Conservation (phyloP, 2,888 invertebrate species). For the Hemithea aestivaria region DNA sequence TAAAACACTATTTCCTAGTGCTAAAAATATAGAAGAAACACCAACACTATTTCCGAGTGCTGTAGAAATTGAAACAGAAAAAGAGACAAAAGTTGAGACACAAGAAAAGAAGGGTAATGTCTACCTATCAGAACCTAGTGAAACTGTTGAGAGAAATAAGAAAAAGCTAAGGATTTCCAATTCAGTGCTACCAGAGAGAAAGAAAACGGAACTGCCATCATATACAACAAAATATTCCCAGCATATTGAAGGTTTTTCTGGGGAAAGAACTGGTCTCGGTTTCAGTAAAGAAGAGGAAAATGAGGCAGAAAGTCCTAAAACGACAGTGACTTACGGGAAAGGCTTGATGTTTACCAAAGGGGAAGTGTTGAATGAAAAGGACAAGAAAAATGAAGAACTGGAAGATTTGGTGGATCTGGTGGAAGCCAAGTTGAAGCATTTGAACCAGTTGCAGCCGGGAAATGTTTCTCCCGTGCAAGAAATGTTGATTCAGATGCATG, state of each 20-base stretch:
- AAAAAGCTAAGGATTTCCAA: slow-evolving; percentile 69
- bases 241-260: slow-evolving; percentile 63
- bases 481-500: slow-evolving; percentile 80
- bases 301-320: slow-evolving; percentile 47
- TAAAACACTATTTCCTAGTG: slow-evolving; percentile 45
- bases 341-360: slow-evolving; percentile 75
- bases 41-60: slow-evolving; percentile 40
- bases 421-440: slow-evolving; percentile 74
- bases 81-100: slow-evolving; percentile 30
- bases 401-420: slow-evolving; percentile 62
- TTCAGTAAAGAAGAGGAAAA: slow-evolving; percentile 56
- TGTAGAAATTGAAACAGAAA: slow-evolving; percentile 37
- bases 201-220: slow-evolving; percentile 45
- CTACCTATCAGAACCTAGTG: slow-evolving; percentile 50
- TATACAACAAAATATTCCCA: slow-evolving; percentile 73
- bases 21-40: slow-evolving; percentile 38
- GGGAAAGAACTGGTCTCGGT: slow-evolving; percentile 71
- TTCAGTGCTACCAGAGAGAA: slow-evolving; percentile 59
- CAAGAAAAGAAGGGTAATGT: slow-evolving; percentile 60
- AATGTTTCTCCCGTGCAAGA: slow-evolving; percentile 74
- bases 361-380: slow-evolving; percentile 65
- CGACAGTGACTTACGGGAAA: slow-evolving; percentile 61
- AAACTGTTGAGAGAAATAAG: slow-evolving; percentile 45
- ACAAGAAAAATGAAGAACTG: slow-evolving; percentile 52
- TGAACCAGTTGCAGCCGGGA: slow-evolving; percentile 67